Evolutionary conservation across 2,888 invertebrate species (phyloP), one percentile per base, ranked within the genome.

Genomic region (Cheilosia vernalis): DNA sequence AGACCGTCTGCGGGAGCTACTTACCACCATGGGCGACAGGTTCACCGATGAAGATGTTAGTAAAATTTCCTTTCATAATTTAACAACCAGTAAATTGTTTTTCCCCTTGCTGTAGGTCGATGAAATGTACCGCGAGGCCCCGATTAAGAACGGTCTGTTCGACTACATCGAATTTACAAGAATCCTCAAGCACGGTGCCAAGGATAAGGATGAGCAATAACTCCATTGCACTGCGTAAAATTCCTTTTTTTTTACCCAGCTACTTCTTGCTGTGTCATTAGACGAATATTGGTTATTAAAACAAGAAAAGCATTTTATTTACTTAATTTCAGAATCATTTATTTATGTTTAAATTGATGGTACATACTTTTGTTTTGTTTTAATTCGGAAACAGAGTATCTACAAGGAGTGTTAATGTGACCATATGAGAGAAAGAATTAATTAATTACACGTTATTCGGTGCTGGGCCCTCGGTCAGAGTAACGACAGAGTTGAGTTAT

Each of bases 101-200:
- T 53, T 55, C 53, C 3, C 42, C 44, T 2, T 24, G 69, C 87
- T 88, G 9, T 82, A 92, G 92, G 98, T 99, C 0, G 99, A 99
- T 92, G 99, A 99, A 92, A 98, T 99, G 97, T 97, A 98, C 90
- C 94, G 99, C 5, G 99, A 99, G 92, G 99, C 99, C 40, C 99
- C 99, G 4, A 99, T 99, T 89, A 97, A 98, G 89, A 93, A 93
- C 87, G 96, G 95, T 61, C 94, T 98, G 91, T 99, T 99, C 91
- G 98, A 99, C 93, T 99, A 99, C 91, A 95, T 98, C 64, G 99
- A 99, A 93, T 99, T 99, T 92, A 99, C 99, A 42, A 96, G 99
- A 90, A 99, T 99, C 90, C 94, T 99, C 89, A 99, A 99, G 92
- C 99, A 99, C 89, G 99, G 99, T 61, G 99, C 99, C 90, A 99